Percentiles rank a stretch among this genome's conserved stretches.
Evolutionary conservation across 1,140 invertebrate species (phyloP).

Genomic region (Nilaparvata lugens): DNA sequence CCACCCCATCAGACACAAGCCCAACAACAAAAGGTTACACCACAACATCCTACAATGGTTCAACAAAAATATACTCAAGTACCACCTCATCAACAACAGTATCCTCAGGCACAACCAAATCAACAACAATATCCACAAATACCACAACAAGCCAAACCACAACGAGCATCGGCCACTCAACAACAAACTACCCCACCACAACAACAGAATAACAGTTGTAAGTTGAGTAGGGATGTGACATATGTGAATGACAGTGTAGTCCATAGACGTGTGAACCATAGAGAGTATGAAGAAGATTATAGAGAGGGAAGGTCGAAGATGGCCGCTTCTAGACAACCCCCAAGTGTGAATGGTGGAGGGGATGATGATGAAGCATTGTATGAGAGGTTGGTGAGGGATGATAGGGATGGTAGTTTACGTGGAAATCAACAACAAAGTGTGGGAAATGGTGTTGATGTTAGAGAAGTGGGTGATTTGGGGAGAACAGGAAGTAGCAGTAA

Average conservation of each 20-base stretch:
- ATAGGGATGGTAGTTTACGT: constrained; percentile 28
- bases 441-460: constrained; percentile 40
- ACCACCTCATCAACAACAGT: too few relatives aligned
- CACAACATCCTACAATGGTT: too few relatives aligned
- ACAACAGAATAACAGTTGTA: constrained; percentile 25
- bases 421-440: constrained; percentile 30
- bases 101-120: too few relatives aligned
- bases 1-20: too few relatives aligned
- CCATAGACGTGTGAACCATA: constrained; percentile 7
- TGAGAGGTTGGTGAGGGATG: constrained; percentile 33
- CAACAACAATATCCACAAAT: too few relatives aligned
- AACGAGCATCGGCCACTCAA: too few relatives aligned
- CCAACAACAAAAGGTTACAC: too few relatives aligned
- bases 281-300: constrained; percentile 28
- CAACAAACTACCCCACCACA: not conserved
- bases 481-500: constrained; percentile 17
- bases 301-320: constrained; percentile 20
- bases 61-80: too few relatives aligned
- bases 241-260: constrained; percentile 61
- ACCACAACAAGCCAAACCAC: too few relatives aligned
- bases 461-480: constrained; percentile 36
- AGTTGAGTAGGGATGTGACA: constrained; percentile 53
- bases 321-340: constrained; percentile 3
- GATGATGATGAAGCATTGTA: constrained; percentile 30
- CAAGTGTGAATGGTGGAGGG: constrained; percentile 7